Percentiles rank a stretch among this genome's conserved stretches.
Conservation (phyloP, 2,797 vertebrate genomes). For the Oreochromis grahami region DNA sequence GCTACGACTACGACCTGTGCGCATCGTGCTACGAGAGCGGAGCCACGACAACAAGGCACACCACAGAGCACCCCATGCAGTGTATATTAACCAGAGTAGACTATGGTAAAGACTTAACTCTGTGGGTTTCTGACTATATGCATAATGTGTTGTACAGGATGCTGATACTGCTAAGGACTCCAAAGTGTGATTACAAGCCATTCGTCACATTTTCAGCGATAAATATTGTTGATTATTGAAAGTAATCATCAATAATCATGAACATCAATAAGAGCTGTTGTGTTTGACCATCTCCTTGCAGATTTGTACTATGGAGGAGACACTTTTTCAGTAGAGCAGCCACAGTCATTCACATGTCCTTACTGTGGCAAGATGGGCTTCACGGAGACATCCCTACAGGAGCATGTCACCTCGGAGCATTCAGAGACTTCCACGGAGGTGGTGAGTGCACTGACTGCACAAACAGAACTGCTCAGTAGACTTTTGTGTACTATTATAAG, state of each 20-base stretch:
- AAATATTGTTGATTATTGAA: not conserved
- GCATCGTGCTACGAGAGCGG: conserved; percentile 99
- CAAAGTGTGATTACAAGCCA: not conserved
- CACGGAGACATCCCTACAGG: conserved; percentile 98
- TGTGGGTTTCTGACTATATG: not conserved
- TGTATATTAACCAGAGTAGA: conserved; percentile 99
- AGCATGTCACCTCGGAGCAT: conserved; percentile 97
- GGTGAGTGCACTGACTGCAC: conserved; percentile 76
- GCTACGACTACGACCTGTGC: conserved; percentile 99
- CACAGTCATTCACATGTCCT: conserved; percentile 98
- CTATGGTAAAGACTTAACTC: conserved; percentile 85
- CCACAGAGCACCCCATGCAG: conserved; percentile 99
- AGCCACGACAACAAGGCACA: conserved; percentile 96
- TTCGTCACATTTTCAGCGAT: not conserved
- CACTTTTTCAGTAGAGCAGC: conserved; percentile 98
- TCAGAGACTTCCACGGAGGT: conserved; percentile 98
- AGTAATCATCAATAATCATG: not conserved
- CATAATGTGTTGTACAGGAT: not conserved
- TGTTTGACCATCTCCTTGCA: conserved; percentile 55
- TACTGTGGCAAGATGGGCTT: conserved; percentile 99
- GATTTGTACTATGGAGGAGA: conserved; percentile 99
- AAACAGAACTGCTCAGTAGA: not conserved
- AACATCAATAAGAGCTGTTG: not conserved
- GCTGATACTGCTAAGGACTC: not conserved
- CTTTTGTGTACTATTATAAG: not conserved